Evolutionary conservation across 2,797 vertebrate genomes (phyloP), one percentile per base, ranked within the genome.

Genomic region (Chelon labrosus): DNA sequence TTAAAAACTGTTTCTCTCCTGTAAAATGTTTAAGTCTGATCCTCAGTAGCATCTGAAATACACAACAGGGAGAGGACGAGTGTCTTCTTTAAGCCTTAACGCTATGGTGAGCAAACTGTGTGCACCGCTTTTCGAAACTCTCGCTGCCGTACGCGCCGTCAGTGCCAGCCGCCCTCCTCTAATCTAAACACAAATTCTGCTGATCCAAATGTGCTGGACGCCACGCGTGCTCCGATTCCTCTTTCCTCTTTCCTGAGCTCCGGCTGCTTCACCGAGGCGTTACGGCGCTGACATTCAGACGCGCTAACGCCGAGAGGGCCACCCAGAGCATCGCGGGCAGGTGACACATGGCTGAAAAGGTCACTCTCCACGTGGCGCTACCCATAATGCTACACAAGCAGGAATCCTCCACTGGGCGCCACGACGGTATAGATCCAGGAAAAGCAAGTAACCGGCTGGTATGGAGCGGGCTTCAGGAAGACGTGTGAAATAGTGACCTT

Each of bases 301-400:
- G 39, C 17, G 35, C 37, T 42, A 52, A 67, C n/a, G 57, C 80
- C 80, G 62, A 75, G 64, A 75, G 70, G 79, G 73, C 84, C 79
- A 75, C 79, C 70, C 58, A 59, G 77, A 83, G 84, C 77, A 78
- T 70, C 71, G 22, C 7, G 58, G 77, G 66, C 75, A 87, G 87
- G 80, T 86, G 87, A 90, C 90, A 88, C 85, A 72, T 85, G 85
- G 73, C 82, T 71, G 80, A 80, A 91, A 91, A 92, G 91, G 90
- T 91, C 83, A 70, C 37, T 69, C 87, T 81, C 80, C 82, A 84
- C 12, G 44, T 73, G 89, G 77, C 5, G 75, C 83, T 52, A 52
- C 70, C 79, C 80, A 65, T 78, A 79, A 82, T 74, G 31, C 76
- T 54, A 27, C 58, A 52, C 56, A 47, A 12, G 37, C 83, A 78